Evolutionary conservation across 2,888 invertebrate species (phyloP).

Genomic region (Podotricha telesiphe): DNA sequence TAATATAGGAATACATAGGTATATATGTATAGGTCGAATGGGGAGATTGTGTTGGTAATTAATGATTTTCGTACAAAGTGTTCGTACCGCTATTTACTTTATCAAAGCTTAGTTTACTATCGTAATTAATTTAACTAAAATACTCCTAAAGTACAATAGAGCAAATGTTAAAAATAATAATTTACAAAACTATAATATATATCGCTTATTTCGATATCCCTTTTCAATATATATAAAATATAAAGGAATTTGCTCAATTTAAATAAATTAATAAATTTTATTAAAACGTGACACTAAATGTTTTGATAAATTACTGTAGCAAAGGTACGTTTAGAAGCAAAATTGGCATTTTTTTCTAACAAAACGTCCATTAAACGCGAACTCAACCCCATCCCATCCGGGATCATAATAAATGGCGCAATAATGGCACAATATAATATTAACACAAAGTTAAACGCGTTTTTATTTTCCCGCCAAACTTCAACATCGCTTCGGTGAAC

Average conservation of each 20-base stretch:
- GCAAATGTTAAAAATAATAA: background rate
- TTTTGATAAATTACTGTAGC: conserved; percentile 39
- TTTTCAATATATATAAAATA: too few relatives aligned
- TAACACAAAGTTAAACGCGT: conserved; percentile 83
- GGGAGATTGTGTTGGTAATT: conserved; percentile 66
- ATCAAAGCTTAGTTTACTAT: conserved; percentile 7
- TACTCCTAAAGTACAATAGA: background rate
- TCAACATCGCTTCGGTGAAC: conserved; percentile 66
- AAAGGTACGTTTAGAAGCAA: conserved; percentile 59
- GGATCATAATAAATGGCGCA: conserved; percentile 82
- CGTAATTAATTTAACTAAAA: conserved; percentile 8
- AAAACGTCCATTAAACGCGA: conserved; percentile 80
- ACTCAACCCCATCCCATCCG: conserved; percentile 80
- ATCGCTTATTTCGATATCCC: too few relatives aligned
- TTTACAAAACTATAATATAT: too few relatives aligned
- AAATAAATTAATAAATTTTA: background rate
- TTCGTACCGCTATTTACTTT: conserved; percentile 54
- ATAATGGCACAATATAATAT: conserved; percentile 84
- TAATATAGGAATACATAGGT: background rate
- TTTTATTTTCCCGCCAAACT: conserved; percentile 80
- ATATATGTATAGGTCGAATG: conserved; percentile 47
- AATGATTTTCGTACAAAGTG: conserved; percentile 74
- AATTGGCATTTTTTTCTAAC: conserved; percentile 67
- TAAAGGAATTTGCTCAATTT: background rate
- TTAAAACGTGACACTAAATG: conserved; percentile 25